A percentile compares a stretch with the other conserved stretches of the same genome.
These are phyloP conservation scores for Platyura marginata DNA, from an alignment of 1,140 invertebrate species.

Conservation along the genomic window DNA sequence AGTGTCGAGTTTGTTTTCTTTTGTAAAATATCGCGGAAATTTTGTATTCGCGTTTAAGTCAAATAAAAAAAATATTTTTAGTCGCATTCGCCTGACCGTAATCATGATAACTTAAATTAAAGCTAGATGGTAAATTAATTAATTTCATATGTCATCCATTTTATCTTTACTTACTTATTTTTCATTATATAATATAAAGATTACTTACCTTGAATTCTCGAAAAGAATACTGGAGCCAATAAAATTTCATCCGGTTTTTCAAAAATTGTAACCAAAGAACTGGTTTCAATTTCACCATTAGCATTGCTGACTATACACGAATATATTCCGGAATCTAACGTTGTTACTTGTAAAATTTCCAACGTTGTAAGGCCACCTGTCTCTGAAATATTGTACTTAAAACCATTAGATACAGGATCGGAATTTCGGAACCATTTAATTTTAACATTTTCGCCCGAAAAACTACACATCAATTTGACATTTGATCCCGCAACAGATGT, in stretches of 20 bases:
- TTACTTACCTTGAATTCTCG: conserved; percentile 23
- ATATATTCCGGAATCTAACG: conserved; percentile 17
- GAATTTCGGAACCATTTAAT: conserved; percentile 45
- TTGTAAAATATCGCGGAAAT: no score
- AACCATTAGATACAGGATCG: conserved; percentile 25
- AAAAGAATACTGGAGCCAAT: conserved; percentile 24
- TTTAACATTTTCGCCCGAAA: conserved; percentile 58
- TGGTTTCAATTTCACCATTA: conserved; percentile 24
- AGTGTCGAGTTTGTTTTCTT: no score
- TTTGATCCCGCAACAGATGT: conserved; percentile 50
- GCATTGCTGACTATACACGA: conserved; percentile 18
- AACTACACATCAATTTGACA: conserved; percentile 66
- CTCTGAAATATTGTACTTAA: conserved; percentile 30
- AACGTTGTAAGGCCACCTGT: conserved; percentile 47
- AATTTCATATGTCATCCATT: no score
- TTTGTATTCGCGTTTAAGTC: no score
- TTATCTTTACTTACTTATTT: no score
- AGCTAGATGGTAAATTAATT: no score
- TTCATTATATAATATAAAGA: no score
- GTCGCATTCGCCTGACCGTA: no score
- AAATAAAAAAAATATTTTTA: no score
- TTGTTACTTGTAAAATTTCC: conserved; percentile 32
- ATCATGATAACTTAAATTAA: no score
- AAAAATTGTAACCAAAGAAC: conserved; percentile 23
- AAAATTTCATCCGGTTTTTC: conserved; percentile 17